phyloP scores from a whole-genome alignment of 2,797 vertebrate species.

The Oceanodroma leucorhoa region DNA sequence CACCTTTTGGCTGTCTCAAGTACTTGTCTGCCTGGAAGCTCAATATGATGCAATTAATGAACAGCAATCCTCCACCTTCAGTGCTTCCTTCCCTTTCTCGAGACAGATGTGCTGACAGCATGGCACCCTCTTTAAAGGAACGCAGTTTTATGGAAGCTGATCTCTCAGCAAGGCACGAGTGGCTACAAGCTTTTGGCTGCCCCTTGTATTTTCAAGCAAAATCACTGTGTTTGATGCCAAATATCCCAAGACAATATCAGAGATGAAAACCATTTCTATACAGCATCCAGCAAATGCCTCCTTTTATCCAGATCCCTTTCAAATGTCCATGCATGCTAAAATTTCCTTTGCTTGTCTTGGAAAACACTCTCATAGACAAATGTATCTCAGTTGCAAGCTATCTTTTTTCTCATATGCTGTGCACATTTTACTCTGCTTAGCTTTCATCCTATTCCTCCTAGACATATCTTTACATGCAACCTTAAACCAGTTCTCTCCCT shows the following conservation, averaged over 20 bases:
- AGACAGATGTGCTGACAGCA: conserved; percentile 66
- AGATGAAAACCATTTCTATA: background rate
- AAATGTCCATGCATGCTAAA: background rate
- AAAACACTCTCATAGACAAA: background rate
- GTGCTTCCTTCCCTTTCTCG: conserved; percentile 44
- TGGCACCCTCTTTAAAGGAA: conserved; percentile 61
- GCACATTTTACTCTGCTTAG: background rate
- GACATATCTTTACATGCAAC: background rate
- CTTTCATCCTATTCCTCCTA: background rate
- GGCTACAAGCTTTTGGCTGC: conserved; percentile 18
- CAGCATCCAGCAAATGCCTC: background rate
- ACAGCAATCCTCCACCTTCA: conserved; percentile 29
- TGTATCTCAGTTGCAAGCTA: background rate
- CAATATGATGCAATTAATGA: conserved; percentile 70
- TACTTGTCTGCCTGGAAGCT: conserved; percentile 64
- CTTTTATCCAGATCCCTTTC: background rate
- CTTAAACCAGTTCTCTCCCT: background rate
- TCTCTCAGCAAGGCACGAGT: background rate
- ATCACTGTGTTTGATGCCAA: background rate
- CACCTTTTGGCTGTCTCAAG: conserved; percentile 70
- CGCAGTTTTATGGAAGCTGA: conserved; percentile 61
- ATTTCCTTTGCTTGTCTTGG: background rate
- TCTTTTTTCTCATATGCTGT: background rate
- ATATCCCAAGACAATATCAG: background rate
- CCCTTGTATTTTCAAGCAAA: background rate